Base-by-base conservation (phyloP, 2,797 vertebrate species). In the Pangasius mekongensis region DNA sequence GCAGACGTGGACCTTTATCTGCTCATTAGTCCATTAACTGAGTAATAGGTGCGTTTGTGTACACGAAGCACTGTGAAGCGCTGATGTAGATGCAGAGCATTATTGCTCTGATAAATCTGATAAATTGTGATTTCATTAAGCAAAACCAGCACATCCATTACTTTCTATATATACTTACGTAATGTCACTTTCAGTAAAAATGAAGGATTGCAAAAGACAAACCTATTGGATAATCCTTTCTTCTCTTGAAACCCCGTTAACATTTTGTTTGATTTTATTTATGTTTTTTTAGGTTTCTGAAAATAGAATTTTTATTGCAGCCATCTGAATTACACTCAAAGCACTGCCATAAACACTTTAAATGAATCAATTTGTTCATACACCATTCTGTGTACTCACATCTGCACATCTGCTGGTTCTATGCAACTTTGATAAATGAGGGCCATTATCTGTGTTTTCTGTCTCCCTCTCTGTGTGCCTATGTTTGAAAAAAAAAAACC, bases 401-500 rank as follows among this genome's bases (percentile, higher is more conserved):
- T 60, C 20, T 60, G 54, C 3, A 2, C 78, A 43, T 43, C 43
- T 43, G 43, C 60, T 81, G 52, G 56, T n/a, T 87, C 77, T 82
- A 47, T n/a, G 36, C 24, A 62, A 24, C 5, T 18, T 16, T 66
- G 27, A 52, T 47, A 66, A 49, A 83, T 33, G 8, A 66, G 6
- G 2, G 13, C 13, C 27, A 66, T 84, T 67, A 52, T 22, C n/a
- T 67, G n/a, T 83, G 62, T 52, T 33, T 27, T 47, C 13, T 64
- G 3, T 43, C 16, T 66, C 16, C 3, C 30, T 54, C 6, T 49
- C 30, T 64, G 30, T 43, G 20, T 73, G 49, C 10, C 24, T 83
- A 11, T 84, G 52, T 80, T 36, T 71, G 83, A 71, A 71, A 62
- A 69, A 49, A 13, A 85, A 62, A 69, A 49, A 13, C 80, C 73